Evolutionary conservation across 2,888 invertebrate species (phyloP).

Genomic region (Pedicia rivosa): DNA sequence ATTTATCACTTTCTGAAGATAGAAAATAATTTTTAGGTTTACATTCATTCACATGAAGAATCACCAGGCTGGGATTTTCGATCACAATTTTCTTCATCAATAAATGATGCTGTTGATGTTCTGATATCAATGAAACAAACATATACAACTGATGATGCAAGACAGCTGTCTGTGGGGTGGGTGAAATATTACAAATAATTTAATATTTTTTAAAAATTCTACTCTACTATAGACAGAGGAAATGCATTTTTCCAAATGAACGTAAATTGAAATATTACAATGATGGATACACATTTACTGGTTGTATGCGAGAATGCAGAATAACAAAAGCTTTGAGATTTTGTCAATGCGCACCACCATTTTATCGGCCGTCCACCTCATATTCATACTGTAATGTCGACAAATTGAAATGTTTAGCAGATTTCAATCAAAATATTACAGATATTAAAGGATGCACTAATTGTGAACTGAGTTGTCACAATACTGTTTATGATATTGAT

Average conservation of each 20-base stretch:
- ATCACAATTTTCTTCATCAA: conserved; percentile 54
- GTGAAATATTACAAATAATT: too few relatives aligned
- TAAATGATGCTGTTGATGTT: conserved; percentile 23
- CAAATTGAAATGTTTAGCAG: conserved; percentile 42
- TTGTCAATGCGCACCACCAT: conserved; percentile 57
- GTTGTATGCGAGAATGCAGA: conserved; percentile 58
- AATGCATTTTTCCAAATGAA: conserved; percentile 57
- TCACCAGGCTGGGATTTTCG: conserved; percentile 50
- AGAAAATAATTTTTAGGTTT: conserved; percentile 39
- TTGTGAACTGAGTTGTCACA: conserved; percentile 58
- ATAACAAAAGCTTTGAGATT: conserved; percentile 44
- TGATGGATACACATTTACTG: conserved; percentile 50
- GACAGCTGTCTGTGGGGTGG: conserved; percentile 40
- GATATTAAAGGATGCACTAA: conserved; percentile 40
- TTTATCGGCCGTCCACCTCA: conserved; percentile 45
- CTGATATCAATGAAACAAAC: conserved; percentile 55
- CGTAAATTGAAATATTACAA: conserved; percentile 37
- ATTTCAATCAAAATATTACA: conserved; percentile 35
- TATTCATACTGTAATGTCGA: conserved; percentile 41
- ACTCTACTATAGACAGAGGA: conserved; percentile 47
- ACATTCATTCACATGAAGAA: conserved; percentile 51
- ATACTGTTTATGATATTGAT: conserved; percentile 60
- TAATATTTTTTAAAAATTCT: too few relatives aligned
- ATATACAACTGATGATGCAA: conserved; percentile 57
- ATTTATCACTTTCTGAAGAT: conserved; percentile 17